Conservation (phyloP, 1,140 invertebrate genomes). For the Bombus fervidus region DNA sequence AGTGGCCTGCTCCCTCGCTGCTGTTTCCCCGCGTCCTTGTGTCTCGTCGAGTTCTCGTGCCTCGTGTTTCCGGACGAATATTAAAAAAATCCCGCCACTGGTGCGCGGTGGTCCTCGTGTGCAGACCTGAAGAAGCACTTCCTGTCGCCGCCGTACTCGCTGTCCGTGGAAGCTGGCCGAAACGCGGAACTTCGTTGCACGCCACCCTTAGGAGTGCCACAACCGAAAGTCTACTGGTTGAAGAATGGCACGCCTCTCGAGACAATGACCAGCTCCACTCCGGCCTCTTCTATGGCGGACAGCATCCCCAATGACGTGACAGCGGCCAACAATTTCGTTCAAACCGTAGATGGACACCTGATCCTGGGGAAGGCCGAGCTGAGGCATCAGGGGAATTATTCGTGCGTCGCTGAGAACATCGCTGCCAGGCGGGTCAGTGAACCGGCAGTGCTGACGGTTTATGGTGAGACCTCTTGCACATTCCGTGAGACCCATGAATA, state of each 20-base stretch:
- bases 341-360: slow-evolving; percentile 88
- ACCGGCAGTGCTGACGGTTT: slow-evolving; percentile 94
- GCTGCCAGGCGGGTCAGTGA: slow-evolving; percentile 93
- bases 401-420: slow-evolving; percentile 97
- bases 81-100: slow-evolving; percentile 58
- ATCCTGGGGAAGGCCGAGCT: slow-evolving; percentile 92
- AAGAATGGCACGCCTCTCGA: slow-evolving; percentile 88
- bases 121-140: slow-evolving; percentile 93
- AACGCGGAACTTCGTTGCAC: slow-evolving; percentile 94
- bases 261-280: slow-evolving; percentile 85
- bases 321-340: slow-evolving; percentile 83
- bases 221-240: slow-evolving; percentile 92
- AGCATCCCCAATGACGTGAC: slow-evolving; percentile 86
- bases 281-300: slow-evolving; percentile 84
- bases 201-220: slow-evolving; percentile 92
- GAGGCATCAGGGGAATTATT: slow-evolving; percentile 92
- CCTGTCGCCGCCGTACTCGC: slow-evolving; percentile 90
- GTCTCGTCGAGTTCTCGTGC: slow-evolving; percentile 59
- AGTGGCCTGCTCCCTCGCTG: slow-evolving; percentile 66
- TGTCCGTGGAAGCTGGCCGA: slow-evolving; percentile 91
- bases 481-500: slow-evolving; percentile 31
- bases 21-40: background rate
- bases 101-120: background rate
- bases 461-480: slow-evolving; percentile 87
- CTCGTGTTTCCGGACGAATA: slow-evolving; percentile 63